These are phyloP conservation scores for Umimayanthus chanpuru DNA, from an alignment of 92 coral and sea anemone species.

Conservation along the genomic window DNA sequence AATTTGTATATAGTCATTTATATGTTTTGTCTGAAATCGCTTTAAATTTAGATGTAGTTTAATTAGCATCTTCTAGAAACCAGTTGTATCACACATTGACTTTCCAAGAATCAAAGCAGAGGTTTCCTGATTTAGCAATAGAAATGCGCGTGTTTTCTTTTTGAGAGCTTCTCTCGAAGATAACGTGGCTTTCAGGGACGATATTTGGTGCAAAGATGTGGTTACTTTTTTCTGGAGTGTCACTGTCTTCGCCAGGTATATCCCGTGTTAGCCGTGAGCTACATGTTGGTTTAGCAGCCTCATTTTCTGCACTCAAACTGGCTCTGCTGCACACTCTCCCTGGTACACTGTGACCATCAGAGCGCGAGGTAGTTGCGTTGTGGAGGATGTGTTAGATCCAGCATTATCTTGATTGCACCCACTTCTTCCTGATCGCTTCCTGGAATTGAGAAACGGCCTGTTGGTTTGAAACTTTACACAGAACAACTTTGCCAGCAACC, in stretches of 20 bases:
- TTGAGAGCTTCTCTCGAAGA: background rate
- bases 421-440: conserved; percentile 21
- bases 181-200: background rate
- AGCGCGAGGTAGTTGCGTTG: background rate
- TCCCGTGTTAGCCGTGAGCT: background rate
- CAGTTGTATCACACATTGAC: background rate
- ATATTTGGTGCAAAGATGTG: background rate
- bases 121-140: background rate
- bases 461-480: background rate
- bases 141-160: background rate
- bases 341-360: background rate
- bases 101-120: background rate
- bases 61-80: background rate
- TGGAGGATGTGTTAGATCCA: background rate
- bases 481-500: background rate
- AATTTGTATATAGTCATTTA: background rate
- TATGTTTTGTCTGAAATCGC: background rate
- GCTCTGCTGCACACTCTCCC: conserved; percentile 4
- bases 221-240: background rate
- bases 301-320: conserved; percentile 6
- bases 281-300: background rate
- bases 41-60: background rate
- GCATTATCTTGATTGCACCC: background rate
- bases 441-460: background rate
- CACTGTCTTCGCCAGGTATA: background rate